Base-by-base conservation (phyloP, 1,140 invertebrate species). In the Eriosoma lanigerum region DNA sequence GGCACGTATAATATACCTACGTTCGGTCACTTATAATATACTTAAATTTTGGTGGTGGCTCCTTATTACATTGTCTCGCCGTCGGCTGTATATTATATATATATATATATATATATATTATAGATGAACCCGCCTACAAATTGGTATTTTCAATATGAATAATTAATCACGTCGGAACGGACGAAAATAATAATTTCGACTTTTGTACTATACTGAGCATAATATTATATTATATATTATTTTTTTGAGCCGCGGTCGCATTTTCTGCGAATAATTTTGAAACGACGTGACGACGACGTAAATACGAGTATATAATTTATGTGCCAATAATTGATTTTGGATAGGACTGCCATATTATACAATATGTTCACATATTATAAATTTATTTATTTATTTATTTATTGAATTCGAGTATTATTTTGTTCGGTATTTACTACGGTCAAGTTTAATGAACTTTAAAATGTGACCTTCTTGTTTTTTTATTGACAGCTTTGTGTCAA, bases 131-230 rank as follows among this genome's bases (percentile, higher is more conserved):
- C 70, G 46, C 70, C 70, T 73, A 50, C 70, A 54, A 73, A 73
- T 73, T 32, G 70, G 70, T 73, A 73, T 73, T 73, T 52, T 29
- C 70, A 73, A 73, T 73, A 73, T 73, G 70, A 73, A 54, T 73
- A 73, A 73, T 73, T 52, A 73, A 73, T 73, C 70, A 73, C 50
- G 70, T 73, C 70, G 24, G 38, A 3, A 46, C 38, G 17, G 70
- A 73, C 24, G 15, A 73, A 29, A 52, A 73, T n/a, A 52, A 72
- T 52, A 73, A 54, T 73, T 73, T 46, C 21, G 21, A 72, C 17
- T 21, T 64, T 44, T 13, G 13, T 60, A 19, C n/a, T 66, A 70
- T 70, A 50, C 32, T 38, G 8, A 38, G 3, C 3, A 38, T 38
- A 38, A 38, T 38, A 38, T 38, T 38, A 38, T 38, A 38, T 38